These are phyloP conservation scores for Oscheius myriophilus DNA, from an alignment of 2,888 invertebrate genomes.

Conservation along the genomic window DNA sequence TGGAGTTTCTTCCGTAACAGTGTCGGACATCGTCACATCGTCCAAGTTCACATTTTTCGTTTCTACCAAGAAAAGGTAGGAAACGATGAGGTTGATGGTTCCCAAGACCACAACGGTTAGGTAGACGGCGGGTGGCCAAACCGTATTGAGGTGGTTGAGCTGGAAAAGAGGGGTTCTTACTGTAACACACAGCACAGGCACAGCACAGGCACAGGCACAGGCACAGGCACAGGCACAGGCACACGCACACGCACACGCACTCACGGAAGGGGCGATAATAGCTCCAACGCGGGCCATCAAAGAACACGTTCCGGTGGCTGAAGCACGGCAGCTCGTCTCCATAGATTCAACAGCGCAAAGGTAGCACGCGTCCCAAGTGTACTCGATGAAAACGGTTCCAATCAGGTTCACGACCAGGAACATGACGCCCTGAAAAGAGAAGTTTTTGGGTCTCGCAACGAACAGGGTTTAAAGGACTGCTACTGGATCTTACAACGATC, in stretches of 20 bases:
- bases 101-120: conserved; percentile 63
- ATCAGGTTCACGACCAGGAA: conserved; percentile 65
- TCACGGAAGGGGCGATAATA: conserved; percentile 62
- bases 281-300: conserved; percentile 67
- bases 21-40: conserved; percentile 40
- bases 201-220: not conserved
- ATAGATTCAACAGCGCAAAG: conserved; percentile 67
- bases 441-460: too few species aligned
- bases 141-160: conserved; percentile 60
- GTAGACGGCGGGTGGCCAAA: conserved; percentile 65
- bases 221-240: too few species aligned
- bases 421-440: conserved; percentile 52
- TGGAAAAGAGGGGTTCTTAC: conserved; percentile 32
- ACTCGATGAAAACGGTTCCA: conserved; percentile 69
- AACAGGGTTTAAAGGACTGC: too few species aligned
- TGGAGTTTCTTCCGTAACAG: conserved; percentile 39
- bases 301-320: conserved; percentile 64
- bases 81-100: conserved; percentile 56
- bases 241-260: not conserved
- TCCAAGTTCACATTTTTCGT: conserved; percentile 53
- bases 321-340: conserved; percentile 61
- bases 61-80: conserved; percentile 56
- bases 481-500: too few species aligned
- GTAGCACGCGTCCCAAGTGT: conserved; percentile 70
- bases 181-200: not conserved